Conservation (phyloP, 2,797 vertebrate species). For the Setipinna tenuifilis region DNA sequence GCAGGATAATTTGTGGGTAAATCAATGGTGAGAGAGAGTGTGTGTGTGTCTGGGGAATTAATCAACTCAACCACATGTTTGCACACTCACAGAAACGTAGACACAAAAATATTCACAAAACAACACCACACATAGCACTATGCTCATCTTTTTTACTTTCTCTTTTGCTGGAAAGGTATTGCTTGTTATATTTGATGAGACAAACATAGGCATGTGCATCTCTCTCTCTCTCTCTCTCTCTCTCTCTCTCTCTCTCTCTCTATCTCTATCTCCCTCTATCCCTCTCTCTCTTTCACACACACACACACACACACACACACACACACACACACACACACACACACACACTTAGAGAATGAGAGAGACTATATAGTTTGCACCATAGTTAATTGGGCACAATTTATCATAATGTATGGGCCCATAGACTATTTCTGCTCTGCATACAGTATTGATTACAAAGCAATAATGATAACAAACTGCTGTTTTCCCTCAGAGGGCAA, state of each 20-base stretch:
- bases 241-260: background rate
- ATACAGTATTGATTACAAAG: background rate
- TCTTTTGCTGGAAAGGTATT: constrained; percentile 8
- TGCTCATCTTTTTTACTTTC: constrained; percentile 22
- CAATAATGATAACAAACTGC: background rate
- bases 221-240: background rate
- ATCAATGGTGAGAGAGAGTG: constrained; percentile 27
- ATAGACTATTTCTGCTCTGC: background rate
- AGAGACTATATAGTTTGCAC: background rate
- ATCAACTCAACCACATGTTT: background rate
- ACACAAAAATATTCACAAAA: constrained; percentile 26
- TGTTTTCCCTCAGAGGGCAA: background rate
- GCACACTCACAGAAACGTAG: constrained; percentile 25
- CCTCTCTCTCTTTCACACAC: constrained; percentile 21
- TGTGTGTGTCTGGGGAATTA: background rate
- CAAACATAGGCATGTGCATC: constrained; percentile 2
- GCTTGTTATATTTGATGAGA: background rate
- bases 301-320: constrained; percentile 30
- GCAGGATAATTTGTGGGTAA: constrained; percentile 44
- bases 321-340: background rate
- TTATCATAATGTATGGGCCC: constrained; percentile 3
- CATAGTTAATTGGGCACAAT: background rate
- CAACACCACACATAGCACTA: too few species aligned
- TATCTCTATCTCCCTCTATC: background rate
- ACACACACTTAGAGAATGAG: background rate